Percentiles rank a stretch among this genome's conserved stretches.
Conservation (phyloP, 2,888 invertebrate species). For the Clitarchus hookeri region DNA sequence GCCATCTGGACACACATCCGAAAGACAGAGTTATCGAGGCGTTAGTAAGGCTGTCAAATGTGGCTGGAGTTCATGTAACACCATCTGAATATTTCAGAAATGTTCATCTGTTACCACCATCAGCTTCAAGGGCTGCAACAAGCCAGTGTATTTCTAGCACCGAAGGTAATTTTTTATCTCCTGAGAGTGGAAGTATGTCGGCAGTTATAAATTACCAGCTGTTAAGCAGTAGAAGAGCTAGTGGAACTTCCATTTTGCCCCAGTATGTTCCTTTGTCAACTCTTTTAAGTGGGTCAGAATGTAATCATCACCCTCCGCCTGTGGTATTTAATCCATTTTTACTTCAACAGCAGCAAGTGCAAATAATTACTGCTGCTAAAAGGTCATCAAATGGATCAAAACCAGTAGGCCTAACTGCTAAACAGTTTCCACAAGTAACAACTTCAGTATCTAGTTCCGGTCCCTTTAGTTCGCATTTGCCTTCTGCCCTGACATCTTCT, state of each 20-base stretch:
- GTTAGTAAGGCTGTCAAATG: constrained; percentile 51
- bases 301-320: neutral
- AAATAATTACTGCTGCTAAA: constrained; percentile 42
- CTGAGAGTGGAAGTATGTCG: constrained; percentile 30
- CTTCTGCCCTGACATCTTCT: neutral
- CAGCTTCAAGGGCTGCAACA: neutral
- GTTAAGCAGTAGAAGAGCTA: constrained; percentile 58
- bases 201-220: constrained; percentile 59
- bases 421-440: neutral
- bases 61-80: neutral
- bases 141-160: neutral
- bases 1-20: constrained; percentile 83
- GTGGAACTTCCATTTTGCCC: constrained; percentile 58
- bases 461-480: neutral
- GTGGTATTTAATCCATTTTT: constrained; percentile 57
- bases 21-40: constrained; percentile 88
- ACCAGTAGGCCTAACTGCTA: neutral
- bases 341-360: constrained; percentile 56
- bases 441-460: neutral
- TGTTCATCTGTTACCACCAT: neutral
- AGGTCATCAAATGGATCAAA: neutral
- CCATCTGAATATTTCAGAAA: neutral
- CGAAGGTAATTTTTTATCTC: neutral
- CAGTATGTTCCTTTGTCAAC: constrained; percentile 60
- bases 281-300: constrained; percentile 24